Conservation (phyloP, 2,888 invertebrate genomes). For the Trimorus sp. region DNA sequence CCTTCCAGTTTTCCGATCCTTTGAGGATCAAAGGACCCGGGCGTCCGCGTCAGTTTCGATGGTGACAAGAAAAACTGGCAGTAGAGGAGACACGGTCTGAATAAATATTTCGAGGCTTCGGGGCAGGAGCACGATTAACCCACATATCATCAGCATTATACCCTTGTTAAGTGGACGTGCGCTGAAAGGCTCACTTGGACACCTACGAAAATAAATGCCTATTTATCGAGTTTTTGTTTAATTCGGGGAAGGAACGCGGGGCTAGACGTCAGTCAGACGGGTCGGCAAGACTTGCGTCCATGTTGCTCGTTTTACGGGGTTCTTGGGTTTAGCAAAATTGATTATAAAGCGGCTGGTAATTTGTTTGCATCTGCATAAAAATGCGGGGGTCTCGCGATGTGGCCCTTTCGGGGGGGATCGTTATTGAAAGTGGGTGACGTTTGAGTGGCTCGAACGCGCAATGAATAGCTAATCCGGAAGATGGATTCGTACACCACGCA, state of each 20-base stretch:
- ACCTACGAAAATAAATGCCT: conserved; percentile 42
- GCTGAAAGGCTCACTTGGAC: conserved; percentile 36
- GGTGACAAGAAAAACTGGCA: conserved; percentile 54
- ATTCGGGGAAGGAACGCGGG: conserved; percentile 34
- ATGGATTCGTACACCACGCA: background rate
- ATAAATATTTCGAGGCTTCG: conserved; percentile 46
- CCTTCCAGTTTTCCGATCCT: background rate
- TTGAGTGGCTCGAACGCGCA: too few species aligned
- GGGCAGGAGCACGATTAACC: conserved; percentile 54
- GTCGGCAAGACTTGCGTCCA: background rate
- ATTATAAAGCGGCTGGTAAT: conserved; percentile 8
- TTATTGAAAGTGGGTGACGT: background rate
- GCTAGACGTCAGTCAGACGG: conserved; percentile 27
- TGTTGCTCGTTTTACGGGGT: conserved; percentile 8
- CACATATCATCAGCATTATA: conserved; percentile 52
- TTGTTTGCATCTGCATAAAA: conserved; percentile 19
- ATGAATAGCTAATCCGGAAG: too few species aligned
- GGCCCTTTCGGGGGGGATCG: too few species aligned
- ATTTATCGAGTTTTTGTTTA: conserved; percentile 50
- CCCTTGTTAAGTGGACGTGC: conserved; percentile 45
- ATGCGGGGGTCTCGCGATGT: background rate
- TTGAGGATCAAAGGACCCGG: conserved; percentile 18
- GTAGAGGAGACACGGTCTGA: conserved; percentile 46
- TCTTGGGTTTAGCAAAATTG: conserved; percentile 4
- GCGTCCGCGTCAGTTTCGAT: conserved; percentile 46